phyloP scores from a whole-genome alignment of 2,888 invertebrate species.

The Iselma pallidipennis region DNA sequence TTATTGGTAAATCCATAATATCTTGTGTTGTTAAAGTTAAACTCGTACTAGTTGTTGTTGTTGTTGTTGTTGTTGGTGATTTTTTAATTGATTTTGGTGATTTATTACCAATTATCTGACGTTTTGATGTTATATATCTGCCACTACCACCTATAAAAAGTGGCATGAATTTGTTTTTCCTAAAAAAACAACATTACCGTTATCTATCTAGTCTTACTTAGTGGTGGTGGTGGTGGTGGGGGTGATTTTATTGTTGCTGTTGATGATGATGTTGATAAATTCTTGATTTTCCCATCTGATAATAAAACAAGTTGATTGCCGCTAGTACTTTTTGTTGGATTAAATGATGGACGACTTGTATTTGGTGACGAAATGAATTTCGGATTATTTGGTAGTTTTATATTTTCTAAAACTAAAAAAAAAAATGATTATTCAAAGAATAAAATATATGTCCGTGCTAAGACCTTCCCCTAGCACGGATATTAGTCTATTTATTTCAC shows the following conservation, averaged over 20 bases:
- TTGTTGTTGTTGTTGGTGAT: constrained; percentile 51
- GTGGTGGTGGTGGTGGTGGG: neutral
- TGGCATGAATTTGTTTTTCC: constrained; percentile 8
- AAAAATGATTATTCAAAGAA: no score
- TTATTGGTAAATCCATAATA: constrained; percentile 68
- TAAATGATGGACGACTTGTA: constrained; percentile 46
- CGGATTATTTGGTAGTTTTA: constrained; percentile 43
- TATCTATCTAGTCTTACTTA: constrained; percentile 4
- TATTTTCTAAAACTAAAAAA: constrained; percentile 51
- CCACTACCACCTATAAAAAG: constrained; percentile 39
- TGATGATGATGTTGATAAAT: constrained; percentile 15
- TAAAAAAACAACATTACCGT: constrained; percentile 5
- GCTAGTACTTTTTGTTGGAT: constrained; percentile 33
- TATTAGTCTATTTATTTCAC: no score
- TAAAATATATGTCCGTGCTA: no score
- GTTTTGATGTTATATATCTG: constrained; percentile 50
- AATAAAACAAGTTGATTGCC: constrained; percentile 48
- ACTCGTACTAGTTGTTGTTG: constrained; percentile 54
- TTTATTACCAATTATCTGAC: constrained; percentile 42
- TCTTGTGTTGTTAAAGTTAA: constrained; percentile 60
- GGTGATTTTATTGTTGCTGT: neutral
- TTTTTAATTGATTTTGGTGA: constrained; percentile 29
- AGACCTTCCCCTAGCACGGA: no score
- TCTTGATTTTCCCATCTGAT: constrained; percentile 51
- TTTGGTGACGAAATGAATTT: constrained; percentile 31